Evolutionary conservation across 2,888 invertebrate species (phyloP), one percentile per base, ranked within the genome.

Genomic region (Ophion slaviceki): DNA sequence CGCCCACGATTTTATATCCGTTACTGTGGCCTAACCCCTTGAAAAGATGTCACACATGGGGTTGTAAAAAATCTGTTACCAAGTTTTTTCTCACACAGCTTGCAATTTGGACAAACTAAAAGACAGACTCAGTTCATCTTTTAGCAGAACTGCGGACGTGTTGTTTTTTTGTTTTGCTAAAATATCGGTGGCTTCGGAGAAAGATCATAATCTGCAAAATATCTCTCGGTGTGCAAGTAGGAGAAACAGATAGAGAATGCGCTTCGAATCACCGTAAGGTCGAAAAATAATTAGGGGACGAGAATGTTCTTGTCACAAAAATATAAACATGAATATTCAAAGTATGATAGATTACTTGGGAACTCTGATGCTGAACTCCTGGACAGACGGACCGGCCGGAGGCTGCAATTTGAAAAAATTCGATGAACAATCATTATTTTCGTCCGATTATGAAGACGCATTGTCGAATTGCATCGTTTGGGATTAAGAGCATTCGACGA

Each of bases 341-440:
- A 2, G n/a, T 75, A 28, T 70, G 17, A 20, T 79, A 45, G 8
- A 71, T 5, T 96, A 96, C 95, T 98, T 98, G 32, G 97, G 98
- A 24, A 97, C 97, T 89, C 97, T 94, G 88, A 98, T 97, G 87
- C 96, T 96, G 91, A 96, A 98, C 93, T 98, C 98, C 92, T 97
- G 97, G 2, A 96, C 96, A 3, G 95, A 94, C 0, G 95, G 92
- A 2, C 88, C 90, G 40, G 93, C 80, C 14, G 86, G 61, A 62
- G 87, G 80, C 89, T 90, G 32, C 40, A 87, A 87, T 67, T 53
- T 68, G 17, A 47, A 77, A 45, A 17, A 78, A 62, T 14, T 10
- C 64, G 20, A 32, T 32, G 74, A 53, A 81, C 62, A 20, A 11
- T n/a, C 14, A 17, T 40, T 36, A 40, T 17, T 74, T 6, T 20